These are phyloP conservation scores for Bovichtus diacanthus DNA, from an alignment of 2,797 vertebrate genomes.

Conservation along the genomic window DNA sequence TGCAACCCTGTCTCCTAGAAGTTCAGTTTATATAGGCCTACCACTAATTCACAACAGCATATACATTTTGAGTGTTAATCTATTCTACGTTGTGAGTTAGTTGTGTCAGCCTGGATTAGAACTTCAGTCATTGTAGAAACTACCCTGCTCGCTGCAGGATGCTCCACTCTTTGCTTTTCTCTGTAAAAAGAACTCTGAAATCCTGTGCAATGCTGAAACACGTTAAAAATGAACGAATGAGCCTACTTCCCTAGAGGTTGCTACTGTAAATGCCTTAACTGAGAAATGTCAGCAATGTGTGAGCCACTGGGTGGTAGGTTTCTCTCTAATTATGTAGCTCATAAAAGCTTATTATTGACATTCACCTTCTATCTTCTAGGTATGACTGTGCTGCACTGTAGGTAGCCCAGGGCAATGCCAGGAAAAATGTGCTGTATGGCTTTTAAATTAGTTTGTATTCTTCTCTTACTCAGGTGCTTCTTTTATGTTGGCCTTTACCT, in stretches of 20 bases:
- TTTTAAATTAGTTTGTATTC: constrained; percentile 54
- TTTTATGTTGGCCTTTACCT: constrained; percentile 55
- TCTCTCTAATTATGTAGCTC: constrained; percentile 49
- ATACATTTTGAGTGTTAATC: constrained; percentile 18
- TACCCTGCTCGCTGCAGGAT: constrained; percentile 3
- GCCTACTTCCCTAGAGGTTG: constrained; percentile 1
- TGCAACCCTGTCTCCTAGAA: neutral
- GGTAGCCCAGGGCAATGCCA: constrained; percentile 16
- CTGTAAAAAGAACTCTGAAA: neutral
- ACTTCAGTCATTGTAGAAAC: constrained; percentile 4
- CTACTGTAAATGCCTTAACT: constrained; percentile 34
- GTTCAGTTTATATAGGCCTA: neutral
- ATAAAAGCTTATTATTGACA: constrained; percentile 54
- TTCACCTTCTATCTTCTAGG: constrained; percentile 40
- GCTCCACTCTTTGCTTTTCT: constrained; percentile 7
- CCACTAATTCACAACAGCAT: no score
- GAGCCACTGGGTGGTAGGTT: constrained; percentile 31
- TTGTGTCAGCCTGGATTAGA: constrained; percentile 13
- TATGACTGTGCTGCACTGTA: constrained; percentile 23
- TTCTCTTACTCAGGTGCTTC: constrained; percentile 45
- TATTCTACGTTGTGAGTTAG: constrained; percentile 1
- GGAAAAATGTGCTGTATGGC: constrained; percentile 22
- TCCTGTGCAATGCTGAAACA: constrained; percentile 1
- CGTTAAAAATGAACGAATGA: no score
- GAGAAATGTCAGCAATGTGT: constrained; percentile 43